Conservation (phyloP, 64 coral and sea anemone species). For the Porites australiensis region DNA sequence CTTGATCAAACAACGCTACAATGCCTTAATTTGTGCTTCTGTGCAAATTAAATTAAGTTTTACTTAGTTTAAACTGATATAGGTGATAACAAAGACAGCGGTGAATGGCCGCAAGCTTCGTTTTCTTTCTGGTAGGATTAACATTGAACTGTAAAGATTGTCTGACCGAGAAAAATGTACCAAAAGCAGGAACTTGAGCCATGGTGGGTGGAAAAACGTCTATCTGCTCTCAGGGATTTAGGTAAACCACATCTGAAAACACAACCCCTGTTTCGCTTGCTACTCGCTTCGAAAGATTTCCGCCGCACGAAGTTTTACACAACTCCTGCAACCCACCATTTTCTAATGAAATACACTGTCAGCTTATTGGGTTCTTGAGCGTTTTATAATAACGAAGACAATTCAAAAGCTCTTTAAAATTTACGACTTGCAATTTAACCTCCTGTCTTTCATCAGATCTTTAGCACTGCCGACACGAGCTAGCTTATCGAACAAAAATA, state of each 20-base stretch:
- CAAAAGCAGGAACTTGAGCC: no score
- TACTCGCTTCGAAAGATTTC: no score
- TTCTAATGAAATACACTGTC: no score
- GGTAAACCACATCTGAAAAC: no score
- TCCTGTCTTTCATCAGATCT: conserved; percentile 26
- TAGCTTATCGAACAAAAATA: conserved; percentile 1
- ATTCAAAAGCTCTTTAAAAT: background rate
- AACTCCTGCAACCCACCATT: no score
- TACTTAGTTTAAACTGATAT: background rate
- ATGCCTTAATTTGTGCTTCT: background rate
- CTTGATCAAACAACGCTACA: background rate
- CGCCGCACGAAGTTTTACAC: no score
- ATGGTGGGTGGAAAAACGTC: no score
- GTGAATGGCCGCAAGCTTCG: no score
- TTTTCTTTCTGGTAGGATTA: no score
- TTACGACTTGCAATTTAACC: background rate
- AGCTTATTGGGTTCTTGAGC: background rate
- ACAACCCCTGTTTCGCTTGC: no score
- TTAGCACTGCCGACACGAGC: conserved; percentile 9
- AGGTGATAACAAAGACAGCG: background rate
- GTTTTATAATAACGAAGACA: background rate
- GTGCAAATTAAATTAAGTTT: background rate
- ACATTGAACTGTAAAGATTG: no score
- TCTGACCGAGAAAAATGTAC: background rate
- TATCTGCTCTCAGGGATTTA: no score